Evolutionary conservation across 2,888 invertebrate genomes (phyloP), one percentile per base, ranked within the genome.

Genomic region (Scaptomyza polygonia): DNA sequence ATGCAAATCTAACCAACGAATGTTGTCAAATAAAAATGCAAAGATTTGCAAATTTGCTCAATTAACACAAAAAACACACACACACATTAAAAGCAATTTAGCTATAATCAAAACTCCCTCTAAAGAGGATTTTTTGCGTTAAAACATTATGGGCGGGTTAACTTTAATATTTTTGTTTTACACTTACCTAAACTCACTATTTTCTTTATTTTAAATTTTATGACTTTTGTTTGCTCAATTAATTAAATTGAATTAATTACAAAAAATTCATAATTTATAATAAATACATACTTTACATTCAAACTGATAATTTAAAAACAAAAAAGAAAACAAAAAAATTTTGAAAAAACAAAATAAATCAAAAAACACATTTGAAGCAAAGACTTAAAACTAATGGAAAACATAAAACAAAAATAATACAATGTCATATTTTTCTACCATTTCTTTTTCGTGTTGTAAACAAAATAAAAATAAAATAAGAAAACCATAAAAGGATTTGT

Each of bases 371-470:
- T 74, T 67, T 49, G 67, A 87, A 76, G 61, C 66, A 73, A 87
- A 87, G 85, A 84, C 82, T 82, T 71, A 87, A 79, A 76, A 56
- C 45, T 72, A 67, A 67, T 71, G 74, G 70, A 79, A 57, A 59
- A 39, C 14, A 40, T 27, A 27, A 82, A 71, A 67, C 44, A 66
- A 53, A 34, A 43, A 43, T 74, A 67, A 71, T 43, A 69, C 40
- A 56, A 88, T 82, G 65, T 86, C 80, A 82, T 83, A 87, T 87
- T 83, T 83, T 87, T 83, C 88, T 83, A 83, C 83, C 63, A 82
- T 79, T 88, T 75, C 77, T 88, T 88, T 88, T 87, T 86, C 80
- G 83, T 88, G 88, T 87, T 87, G 88, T 87, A 68, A 82, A 85
- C 62, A 64, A 73, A 77, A 67, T 56, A 55, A 39, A 65, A 58